Conservation (phyloP, 2,888 invertebrate genomes). For the Gastrophysa polygoni region DNA sequence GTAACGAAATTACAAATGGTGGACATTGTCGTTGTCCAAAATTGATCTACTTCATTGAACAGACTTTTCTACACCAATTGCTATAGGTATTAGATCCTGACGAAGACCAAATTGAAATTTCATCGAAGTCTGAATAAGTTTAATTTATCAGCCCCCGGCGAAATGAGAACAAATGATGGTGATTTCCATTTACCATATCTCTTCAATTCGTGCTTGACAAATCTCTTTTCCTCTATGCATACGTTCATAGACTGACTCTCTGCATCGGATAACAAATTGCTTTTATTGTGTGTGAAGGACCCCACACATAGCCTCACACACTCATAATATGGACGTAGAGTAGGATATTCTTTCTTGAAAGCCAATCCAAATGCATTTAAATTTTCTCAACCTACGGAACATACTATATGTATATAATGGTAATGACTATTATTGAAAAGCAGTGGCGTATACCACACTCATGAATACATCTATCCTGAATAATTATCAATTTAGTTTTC, state of each 20-base stretch:
- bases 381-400: not conserved
- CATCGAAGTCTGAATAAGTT: too few relatives aligned
- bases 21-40: too few relatives aligned
- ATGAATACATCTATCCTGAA: too few relatives aligned
- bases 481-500: too few relatives aligned
- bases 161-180: constrained; percentile 9
- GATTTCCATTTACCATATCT: constrained; percentile 13
- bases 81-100: too few relatives aligned
- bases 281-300: not conserved
- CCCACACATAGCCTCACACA: not conserved
- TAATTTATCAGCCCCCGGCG: not conserved
- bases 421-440: not conserved
- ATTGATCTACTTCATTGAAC: too few relatives aligned
- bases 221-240: not conserved
- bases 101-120: too few relatives aligned
- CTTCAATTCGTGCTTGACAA: constrained; percentile 13
- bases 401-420: not conserved
- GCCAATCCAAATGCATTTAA: not conserved
- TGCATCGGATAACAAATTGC: not conserved
- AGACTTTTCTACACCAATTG: too few relatives aligned
- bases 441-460: not conserved
- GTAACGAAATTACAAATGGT: too few relatives aligned
- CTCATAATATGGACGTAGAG: not conserved
- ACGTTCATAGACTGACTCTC: not conserved
- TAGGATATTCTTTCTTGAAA: not conserved